These are phyloP conservation scores for Dendropsophus ebraccatus DNA, from an alignment of 2,113 vertebrate species.

Conservation along the genomic window DNA sequence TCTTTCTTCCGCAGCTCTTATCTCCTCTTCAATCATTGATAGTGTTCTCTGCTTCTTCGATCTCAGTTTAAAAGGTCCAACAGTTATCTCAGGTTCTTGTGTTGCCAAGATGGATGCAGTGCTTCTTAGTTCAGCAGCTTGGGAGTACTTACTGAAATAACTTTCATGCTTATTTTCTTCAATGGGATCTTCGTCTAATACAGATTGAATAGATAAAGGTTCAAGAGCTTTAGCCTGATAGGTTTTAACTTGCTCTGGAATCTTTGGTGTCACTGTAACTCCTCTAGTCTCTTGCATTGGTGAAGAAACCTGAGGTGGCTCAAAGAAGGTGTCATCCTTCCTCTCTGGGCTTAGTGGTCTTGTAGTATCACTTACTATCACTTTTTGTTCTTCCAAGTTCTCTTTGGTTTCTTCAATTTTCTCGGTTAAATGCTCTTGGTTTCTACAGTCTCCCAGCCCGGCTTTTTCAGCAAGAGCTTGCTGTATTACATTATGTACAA, in stretches of 20 bases:
- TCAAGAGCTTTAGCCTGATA: slow-evolving; percentile 69
- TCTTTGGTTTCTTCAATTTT: slow-evolving; percentile 62
- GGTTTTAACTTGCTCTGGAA: slow-evolving; percentile 68
- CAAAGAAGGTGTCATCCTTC: slow-evolving; percentile 66
- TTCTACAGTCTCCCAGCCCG: slow-evolving; percentile 59
- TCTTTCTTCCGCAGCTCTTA: slow-evolving; percentile 94
- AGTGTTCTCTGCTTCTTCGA: slow-evolving; percentile 94
- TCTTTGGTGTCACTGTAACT: slow-evolving; percentile 73
- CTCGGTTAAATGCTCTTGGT: slow-evolving; percentile 29
- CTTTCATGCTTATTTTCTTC: slow-evolving; percentile 83
- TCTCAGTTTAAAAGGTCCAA: slow-evolving; percentile 92
- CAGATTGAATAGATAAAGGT: slow-evolving; percentile 52
- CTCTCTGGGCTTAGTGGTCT: slow-evolving; percentile 59
- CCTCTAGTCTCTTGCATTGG: slow-evolving; percentile 78
- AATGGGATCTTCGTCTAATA: slow-evolving; percentile 76
- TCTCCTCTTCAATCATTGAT: slow-evolving; percentile 99
- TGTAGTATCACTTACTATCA: slow-evolving; percentile 51
- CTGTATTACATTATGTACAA: slow-evolving; percentile 92
- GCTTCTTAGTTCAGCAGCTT: slow-evolving; percentile 92
- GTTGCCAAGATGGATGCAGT: slow-evolving; percentile 82
- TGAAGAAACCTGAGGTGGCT: slow-evolving; percentile 80
- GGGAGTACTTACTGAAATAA: slow-evolving; percentile 96
- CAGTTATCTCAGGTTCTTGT: slow-evolving; percentile 81
- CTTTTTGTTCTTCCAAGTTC: slow-evolving; percentile 44
- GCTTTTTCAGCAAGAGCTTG: slow-evolving; percentile 86